These are phyloP conservation scores for Cairina moschata DNA, from an alignment of 2,113 vertebrate genomes.

Conservation along the genomic window DNA sequence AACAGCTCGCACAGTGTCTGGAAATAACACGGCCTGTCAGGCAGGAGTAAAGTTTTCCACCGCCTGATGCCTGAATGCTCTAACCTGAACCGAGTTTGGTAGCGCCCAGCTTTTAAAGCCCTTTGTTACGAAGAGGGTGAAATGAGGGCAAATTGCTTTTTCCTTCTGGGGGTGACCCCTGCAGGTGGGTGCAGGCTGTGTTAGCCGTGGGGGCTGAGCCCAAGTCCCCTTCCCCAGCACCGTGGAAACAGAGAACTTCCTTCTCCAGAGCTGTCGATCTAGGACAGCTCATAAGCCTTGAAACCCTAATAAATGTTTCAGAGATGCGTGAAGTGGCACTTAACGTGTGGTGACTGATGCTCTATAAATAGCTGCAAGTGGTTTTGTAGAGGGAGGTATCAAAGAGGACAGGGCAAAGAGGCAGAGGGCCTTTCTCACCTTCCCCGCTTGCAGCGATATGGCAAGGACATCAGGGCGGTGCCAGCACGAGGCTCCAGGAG, in stretches of 20 bases:
- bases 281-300: background rate
- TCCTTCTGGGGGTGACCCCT: background rate
- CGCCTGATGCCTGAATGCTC: background rate
- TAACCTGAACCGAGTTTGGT: background rate
- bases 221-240: background rate
- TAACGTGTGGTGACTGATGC: background rate
- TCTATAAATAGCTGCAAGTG: background rate
- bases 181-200: background rate
- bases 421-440: background rate
- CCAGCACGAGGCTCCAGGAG: background rate
- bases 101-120: background rate
- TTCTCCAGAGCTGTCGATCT: background rate
- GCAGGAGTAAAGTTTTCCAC: background rate
- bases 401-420: background rate
- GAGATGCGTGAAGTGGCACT: background rate
- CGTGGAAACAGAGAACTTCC: background rate
- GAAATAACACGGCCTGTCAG: background rate
- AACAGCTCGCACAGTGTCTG: background rate
- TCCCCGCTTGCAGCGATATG: background rate
- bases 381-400: background rate
- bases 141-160: background rate
- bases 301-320: slow-evolving; percentile 6
- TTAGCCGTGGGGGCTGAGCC: background rate
- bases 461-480: background rate
- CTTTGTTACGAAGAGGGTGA: background rate